Percentiles rank a stretch among this genome's conserved stretches.
phyloP scores from a whole-genome alignment of 2,888 invertebrate species.

The Heteropelma amictum region DNA sequence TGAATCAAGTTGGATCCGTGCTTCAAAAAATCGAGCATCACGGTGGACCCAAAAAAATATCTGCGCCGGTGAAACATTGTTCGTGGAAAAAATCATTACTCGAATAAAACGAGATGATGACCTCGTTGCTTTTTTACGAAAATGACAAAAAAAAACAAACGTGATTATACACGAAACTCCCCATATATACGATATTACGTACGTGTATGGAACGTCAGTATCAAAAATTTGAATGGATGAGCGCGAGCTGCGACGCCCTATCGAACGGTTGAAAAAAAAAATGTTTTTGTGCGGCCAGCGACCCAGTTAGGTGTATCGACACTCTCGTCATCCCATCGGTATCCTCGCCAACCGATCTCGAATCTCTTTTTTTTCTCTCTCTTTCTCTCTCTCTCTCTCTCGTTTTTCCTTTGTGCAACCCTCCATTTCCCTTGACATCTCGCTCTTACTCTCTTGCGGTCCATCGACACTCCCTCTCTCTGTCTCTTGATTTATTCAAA shows the following conservation, averaged over 20 bases:
- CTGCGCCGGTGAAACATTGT: too few relatives aligned
- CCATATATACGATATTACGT: neutral
- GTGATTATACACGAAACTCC: neutral
- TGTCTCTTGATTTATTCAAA: conserved; percentile 41
- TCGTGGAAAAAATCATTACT: too few relatives aligned
- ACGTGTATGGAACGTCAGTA: neutral
- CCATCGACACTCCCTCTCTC: conserved; percentile 14
- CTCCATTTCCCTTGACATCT: neutral
- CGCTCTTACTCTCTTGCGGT: neutral
- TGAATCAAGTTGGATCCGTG: too few relatives aligned
- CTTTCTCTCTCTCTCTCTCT: conserved; percentile 7
- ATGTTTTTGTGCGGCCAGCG: conserved; percentile 49
- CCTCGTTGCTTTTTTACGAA: too few relatives aligned
- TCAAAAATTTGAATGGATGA: conserved; percentile 36
- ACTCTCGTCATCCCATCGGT: conserved; percentile 33
- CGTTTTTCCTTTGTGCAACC: too few relatives aligned
- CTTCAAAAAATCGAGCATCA: too few relatives aligned
- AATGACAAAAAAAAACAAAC: too few relatives aligned
- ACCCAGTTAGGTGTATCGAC: conserved; percentile 56
- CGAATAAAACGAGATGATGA: too few relatives aligned
- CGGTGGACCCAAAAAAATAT: too few relatives aligned
- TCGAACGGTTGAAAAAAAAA: conserved; percentile 47
- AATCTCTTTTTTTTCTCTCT: conserved; percentile 33
- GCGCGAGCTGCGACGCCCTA: conserved; percentile 30
- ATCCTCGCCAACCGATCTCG: conserved; percentile 35